A percentile compares a stretch with the other conserved stretches of the same genome.
Evolutionary conservation across 1,140 invertebrate species (phyloP).

Genomic region (Marisa cornuarietis): DNA sequence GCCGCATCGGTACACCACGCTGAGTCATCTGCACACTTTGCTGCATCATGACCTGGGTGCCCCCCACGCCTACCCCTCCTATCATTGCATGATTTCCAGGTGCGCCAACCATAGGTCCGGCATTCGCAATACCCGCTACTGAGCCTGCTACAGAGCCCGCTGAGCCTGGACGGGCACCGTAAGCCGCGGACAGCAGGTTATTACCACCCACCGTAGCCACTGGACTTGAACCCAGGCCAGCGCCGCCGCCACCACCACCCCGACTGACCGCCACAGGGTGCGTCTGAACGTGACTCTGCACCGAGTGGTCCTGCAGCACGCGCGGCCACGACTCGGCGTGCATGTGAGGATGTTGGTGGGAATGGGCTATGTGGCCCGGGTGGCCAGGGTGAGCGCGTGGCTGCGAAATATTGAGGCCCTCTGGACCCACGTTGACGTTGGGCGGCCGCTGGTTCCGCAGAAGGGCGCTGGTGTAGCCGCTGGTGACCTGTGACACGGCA

Average conservation of each 20-base stretch:
- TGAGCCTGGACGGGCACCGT: constrained; percentile 20
- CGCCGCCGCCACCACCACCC: neutral
- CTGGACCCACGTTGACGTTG: constrained; percentile 67
- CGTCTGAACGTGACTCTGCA: neutral
- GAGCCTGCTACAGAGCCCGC: constrained; percentile 25
- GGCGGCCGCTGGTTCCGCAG: constrained; percentile 65
- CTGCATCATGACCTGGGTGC: constrained; percentile 56
- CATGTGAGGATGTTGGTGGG: constrained; percentile 59
- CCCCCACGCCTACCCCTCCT: constrained; percentile 17
- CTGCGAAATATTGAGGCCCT: constrained; percentile 66
- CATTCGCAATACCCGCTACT: constrained; percentile 32
- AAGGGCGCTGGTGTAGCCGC: constrained; percentile 61
- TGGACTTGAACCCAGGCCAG: neutral
- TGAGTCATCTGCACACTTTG: constrained; percentile 56
- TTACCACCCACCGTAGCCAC: constrained; percentile 31
- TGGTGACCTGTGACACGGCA: constrained; percentile 25
- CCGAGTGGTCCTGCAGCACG: constrained; percentile 19
- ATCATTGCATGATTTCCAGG: constrained; percentile 15
- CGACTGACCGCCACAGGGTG: neutral
- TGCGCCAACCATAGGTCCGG: constrained; percentile 22
- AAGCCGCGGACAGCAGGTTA: constrained; percentile 43
- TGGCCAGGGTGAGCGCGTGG: constrained; percentile 42
- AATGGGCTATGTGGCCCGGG: constrained; percentile 63
- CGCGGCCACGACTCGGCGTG: constrained; percentile 29
- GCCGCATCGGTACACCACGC: constrained; percentile 20